phyloP scores from a whole-genome alignment of 2,888 invertebrate genomes.

The Acanthacorydalis orientalis region DNA sequence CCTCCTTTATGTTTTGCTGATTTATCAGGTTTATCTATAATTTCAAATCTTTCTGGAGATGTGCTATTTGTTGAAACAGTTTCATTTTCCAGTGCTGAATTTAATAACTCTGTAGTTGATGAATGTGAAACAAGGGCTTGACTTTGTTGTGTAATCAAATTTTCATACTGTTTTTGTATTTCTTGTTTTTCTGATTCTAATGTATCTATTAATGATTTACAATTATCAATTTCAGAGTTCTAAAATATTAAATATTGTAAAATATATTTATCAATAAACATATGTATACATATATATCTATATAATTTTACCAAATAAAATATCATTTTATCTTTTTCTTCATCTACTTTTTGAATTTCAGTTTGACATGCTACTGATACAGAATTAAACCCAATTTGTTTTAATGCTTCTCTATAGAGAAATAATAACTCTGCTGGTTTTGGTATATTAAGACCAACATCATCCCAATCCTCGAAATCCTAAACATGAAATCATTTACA shows the following conservation, averaged over 20 bases:
- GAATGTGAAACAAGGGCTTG: conserved; percentile 8
- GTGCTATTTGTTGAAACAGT: conserved; percentile 33
- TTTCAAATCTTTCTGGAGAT: conserved; percentile 45
- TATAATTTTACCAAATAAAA: conserved; percentile 13
- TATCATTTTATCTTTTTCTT: conserved; percentile 19
- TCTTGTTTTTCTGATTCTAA: conserved; percentile 26
- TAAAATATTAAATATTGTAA: conserved; percentile 9
- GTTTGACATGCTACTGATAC: conserved; percentile 29
- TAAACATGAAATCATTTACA: conserved; percentile 17
- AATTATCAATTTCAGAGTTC: conserved; percentile 20
- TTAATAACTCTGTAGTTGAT: conserved; percentile 2
- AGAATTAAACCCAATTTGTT: conserved; percentile 28
- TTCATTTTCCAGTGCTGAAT: conserved; percentile 15
- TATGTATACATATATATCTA: conserved; percentile 5
- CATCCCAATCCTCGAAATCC: conserved; percentile 88
- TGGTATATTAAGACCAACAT: conserved; percentile 73
- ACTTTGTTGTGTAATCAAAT: conserved; percentile 13
- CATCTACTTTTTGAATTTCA: conserved; percentile 17
- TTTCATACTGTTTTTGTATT: conserved; percentile 18
- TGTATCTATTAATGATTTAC: conserved; percentile 21
- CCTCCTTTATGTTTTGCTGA: conserved; percentile 12
- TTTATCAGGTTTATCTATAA: conserved; percentile 30
- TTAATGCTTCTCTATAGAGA: conserved; percentile 40
- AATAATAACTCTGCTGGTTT: conserved; percentile 59
- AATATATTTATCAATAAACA: conserved; percentile 6